These are phyloP conservation scores for Macrosiphum euphorbiae DNA, from an alignment of 2,888 invertebrate genomes.

Conservation along the genomic window DNA sequence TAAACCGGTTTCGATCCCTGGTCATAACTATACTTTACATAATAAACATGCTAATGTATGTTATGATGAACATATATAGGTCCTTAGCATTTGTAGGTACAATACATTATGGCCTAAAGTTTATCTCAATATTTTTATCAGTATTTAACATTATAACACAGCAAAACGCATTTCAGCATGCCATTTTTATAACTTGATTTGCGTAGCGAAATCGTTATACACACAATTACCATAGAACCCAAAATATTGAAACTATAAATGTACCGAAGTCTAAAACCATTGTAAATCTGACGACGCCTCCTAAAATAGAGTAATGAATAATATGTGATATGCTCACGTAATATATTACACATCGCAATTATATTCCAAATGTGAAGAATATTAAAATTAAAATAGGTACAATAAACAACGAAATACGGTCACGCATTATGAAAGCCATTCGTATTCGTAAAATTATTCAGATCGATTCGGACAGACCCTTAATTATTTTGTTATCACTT, in stretches of 20 bases:
- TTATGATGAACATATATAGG: not conserved
- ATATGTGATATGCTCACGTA: not conserved
- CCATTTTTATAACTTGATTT: constrained; percentile 16
- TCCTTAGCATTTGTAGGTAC: not conserved
- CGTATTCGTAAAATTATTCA: too few species aligned
- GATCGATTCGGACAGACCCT: too few species aligned
- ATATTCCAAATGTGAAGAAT: not conserved
- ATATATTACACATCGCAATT: not conserved
- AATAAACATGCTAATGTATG: not conserved
- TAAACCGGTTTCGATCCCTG: too few species aligned
- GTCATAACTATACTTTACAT: not conserved
- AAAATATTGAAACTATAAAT: not conserved
- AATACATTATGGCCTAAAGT: not conserved
- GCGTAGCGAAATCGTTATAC: not conserved
- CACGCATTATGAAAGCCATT: too few species aligned
- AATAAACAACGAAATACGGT: not conserved
- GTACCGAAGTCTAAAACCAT: not conserved
- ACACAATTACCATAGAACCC: not conserved
- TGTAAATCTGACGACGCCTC: not conserved
- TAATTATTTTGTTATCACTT: too few species aligned
- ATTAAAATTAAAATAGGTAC: not conserved
- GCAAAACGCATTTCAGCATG: not conserved
- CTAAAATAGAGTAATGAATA: not conserved
- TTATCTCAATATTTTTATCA: constrained; percentile 11
- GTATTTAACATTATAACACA: not conserved